phyloP scores from a whole-genome alignment of 2,888 invertebrate genomes.

The Chymomyza amoena region DNA sequence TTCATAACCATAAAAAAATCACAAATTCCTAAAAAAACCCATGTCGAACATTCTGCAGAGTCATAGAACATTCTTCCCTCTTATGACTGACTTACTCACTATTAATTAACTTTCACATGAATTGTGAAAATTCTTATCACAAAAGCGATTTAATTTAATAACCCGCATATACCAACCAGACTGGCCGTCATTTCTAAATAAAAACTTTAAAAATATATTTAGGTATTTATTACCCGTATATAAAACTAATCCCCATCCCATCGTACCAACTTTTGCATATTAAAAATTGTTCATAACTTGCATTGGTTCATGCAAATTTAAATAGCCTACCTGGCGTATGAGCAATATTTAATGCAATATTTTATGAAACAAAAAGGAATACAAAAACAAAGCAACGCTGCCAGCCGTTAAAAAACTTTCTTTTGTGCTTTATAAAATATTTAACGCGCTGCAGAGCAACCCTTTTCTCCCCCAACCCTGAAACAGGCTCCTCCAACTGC shows the following conservation, averaged over 20 bases:
- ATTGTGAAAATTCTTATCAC: too few relatives aligned
- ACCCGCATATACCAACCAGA: too few relatives aligned
- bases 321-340: conserved; percentile 35
- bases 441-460: neutral
- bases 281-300: conserved; percentile 10
- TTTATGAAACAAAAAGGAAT: neutral
- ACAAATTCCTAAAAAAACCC: too few relatives aligned
- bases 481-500: neutral
- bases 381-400: neutral
- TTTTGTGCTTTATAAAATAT: neutral
- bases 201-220: too few relatives aligned
- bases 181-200: too few relatives aligned
- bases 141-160: too few relatives aligned
- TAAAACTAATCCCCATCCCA: neutral
- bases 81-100: too few relatives aligned
- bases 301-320: conserved; percentile 21
- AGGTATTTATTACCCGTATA: too few relatives aligned
- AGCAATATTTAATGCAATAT: conserved; percentile 29
- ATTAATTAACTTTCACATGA: too few relatives aligned
- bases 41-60: too few relatives aligned
- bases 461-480: neutral
- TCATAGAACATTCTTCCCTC: too few relatives aligned
- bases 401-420: neutral
- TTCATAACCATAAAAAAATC: too few relatives aligned
- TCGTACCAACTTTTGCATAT: neutral